phyloP scores from a whole-genome alignment of 2,113 vertebrate genomes.

The Calidris pugnax region DNA sequence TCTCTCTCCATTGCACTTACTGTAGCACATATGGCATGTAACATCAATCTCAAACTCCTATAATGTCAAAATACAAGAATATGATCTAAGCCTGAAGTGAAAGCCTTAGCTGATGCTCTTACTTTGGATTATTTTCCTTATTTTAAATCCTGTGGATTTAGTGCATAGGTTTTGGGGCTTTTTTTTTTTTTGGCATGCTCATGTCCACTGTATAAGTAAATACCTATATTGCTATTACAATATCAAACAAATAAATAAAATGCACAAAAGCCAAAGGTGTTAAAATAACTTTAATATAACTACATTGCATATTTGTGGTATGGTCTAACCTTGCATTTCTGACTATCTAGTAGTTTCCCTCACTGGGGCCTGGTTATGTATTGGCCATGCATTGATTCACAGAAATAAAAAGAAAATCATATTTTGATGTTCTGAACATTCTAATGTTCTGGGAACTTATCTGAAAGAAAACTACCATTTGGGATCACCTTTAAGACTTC shows the following conservation, averaged over 20 bases:
- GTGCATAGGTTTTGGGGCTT: not conserved
- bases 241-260: not conserved
- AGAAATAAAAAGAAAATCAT: not conserved
- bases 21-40: not conserved
- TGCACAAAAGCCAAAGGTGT: not conserved
- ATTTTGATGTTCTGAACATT: not conserved
- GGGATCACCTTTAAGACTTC: not conserved
- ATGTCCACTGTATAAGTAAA: not conserved
- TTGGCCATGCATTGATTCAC: not conserved
- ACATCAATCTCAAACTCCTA: conserved; percentile 13
- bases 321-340: not conserved
- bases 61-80: conserved; percentile 25
- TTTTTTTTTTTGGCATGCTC: not conserved
- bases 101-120: conserved; percentile 27
- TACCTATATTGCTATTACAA: not conserved
- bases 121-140: conserved; percentile 32
- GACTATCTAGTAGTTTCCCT: not conserved
- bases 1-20: not conserved
- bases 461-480: not conserved
- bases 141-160: conserved; percentile 13
- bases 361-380: not conserved
- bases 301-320: not conserved
- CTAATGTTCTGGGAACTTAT: not conserved
- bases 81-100: conserved; percentile 20
- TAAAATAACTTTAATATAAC: not conserved